phyloP scores from a whole-genome alignment of 2,888 invertebrate species.

The Nemotelus pantherinus region DNA sequence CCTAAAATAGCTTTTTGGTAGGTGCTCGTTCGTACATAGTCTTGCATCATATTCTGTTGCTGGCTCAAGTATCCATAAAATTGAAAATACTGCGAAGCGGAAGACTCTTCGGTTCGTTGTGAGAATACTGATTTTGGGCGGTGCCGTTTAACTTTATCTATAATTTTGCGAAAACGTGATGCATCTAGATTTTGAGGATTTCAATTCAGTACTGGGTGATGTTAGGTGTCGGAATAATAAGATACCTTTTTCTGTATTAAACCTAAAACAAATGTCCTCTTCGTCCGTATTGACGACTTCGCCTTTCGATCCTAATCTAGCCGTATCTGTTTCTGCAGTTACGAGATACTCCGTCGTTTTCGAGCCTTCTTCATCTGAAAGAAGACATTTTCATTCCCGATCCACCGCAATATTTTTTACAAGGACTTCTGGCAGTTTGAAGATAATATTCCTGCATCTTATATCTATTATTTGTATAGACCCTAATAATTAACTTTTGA shows the following conservation, averaged over 20 bases:
- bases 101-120: slow-evolving; percentile 96
- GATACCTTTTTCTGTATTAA: slow-evolving; percentile 59
- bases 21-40: slow-evolving; percentile 97
- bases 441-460: too few species aligned
- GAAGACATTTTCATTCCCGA: neutral
- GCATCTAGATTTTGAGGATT: slow-evolving; percentile 54
- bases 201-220: slow-evolving; percentile 2
- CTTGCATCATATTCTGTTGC: slow-evolving; percentile 99
- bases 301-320: slow-evolving; percentile 60
- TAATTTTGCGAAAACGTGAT: slow-evolving; percentile 62
- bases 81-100: slow-evolving; percentile 98
- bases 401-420: too few species aligned
- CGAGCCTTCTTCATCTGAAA: slow-evolving; percentile 57
- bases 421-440: too few species aligned
- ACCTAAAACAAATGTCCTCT: slow-evolving; percentile 61
- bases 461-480: too few species aligned
- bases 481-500: too few species aligned
- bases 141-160: slow-evolving; percentile 63
- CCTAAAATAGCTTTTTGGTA: slow-evolving; percentile 97
- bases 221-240: neutral
- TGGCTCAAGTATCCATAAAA: slow-evolving; percentile 99
- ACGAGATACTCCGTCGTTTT: slow-evolving; percentile 62
- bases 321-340: slow-evolving; percentile 61
- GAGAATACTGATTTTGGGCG: slow-evolving; percentile 84
- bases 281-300: slow-evolving; percentile 62